Evolutionary conservation across 2,797 vertebrate genomes (phyloP).

Genomic region (Leptoclinus maculatus): DNA sequence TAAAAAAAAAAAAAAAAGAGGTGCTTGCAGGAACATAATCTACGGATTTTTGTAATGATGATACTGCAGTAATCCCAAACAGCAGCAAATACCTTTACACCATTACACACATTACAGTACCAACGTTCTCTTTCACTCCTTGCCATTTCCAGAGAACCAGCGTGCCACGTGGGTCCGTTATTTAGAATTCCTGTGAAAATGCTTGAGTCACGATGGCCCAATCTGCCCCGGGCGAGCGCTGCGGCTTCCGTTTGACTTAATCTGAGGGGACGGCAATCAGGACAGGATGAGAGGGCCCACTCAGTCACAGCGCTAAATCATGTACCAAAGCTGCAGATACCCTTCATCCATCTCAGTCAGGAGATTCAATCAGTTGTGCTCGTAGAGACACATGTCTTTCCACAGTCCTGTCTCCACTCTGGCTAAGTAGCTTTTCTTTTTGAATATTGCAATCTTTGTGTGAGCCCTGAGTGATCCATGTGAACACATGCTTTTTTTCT

Average conservation of each 20-base stretch:
- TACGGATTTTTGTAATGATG: background rate
- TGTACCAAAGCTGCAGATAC: slow-evolving; percentile 62
- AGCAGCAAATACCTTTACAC: too few relatives aligned
- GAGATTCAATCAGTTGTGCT: slow-evolving; percentile 64
- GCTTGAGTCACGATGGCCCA: slow-evolving; percentile 32
- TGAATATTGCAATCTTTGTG: slow-evolving; percentile 22
- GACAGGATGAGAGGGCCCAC: slow-evolving; percentile 43
- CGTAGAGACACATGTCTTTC: slow-evolving; percentile 47
- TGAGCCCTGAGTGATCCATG: slow-evolving; percentile 13
- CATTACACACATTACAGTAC: too few relatives aligned
- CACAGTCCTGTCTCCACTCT: slow-evolving; percentile 24
- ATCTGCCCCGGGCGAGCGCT: slow-evolving; percentile 47
- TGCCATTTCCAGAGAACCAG: background rate
- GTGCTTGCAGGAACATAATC: too few relatives aligned
- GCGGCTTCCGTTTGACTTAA: slow-evolving; percentile 48
- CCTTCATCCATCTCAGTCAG: slow-evolving; percentile 66
- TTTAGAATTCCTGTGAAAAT: slow-evolving; percentile 32
- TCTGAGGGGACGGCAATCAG: slow-evolving; percentile 59
- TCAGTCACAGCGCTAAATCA: slow-evolving; percentile 65
- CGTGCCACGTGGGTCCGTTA: background rate
- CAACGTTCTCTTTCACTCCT: background rate
- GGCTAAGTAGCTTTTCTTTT: slow-evolving; percentile 10
- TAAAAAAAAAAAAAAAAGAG: background rate
- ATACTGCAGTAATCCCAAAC: background rate
- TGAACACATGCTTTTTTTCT: slow-evolving; percentile 14